Base-by-base conservation (phyloP, 2,888 invertebrate genomes). In the Apodemia hepburni region DNA sequence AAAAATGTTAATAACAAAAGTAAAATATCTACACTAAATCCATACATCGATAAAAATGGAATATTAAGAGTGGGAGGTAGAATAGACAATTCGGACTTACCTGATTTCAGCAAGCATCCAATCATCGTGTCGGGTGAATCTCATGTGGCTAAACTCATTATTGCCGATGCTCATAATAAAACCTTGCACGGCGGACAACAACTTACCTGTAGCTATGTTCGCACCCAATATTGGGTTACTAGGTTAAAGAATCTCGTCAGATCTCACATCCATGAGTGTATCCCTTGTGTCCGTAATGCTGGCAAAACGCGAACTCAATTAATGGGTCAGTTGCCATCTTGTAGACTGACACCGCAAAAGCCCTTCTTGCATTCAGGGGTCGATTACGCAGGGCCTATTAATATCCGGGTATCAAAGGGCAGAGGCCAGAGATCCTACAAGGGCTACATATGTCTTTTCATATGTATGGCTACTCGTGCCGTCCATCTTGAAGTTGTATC, bases 121-220 rank as follows among this genome's bases (percentile, higher is more conserved):
- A 59, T 67, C 35, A 60, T 67, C 11, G 15, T 66, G 17, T 58
- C 63, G 6, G 29, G 57, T 42, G 45, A 61, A 7, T 49, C 27
- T 17, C 61, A 58, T 59, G 59, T 64, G 17, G 45, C 64, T 17
- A 59, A 57, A 7, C 61, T 73, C 1, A 64, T 73, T 3, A 47
- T 72, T 1, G n/a, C 49, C 17, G 49, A 49, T 49, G 17, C 18
- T 17, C 49, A 49, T 9, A 9, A 49, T n/a, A 49, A 49, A 49
- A 49, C 18, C 9, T 49, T 49, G 8, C 17, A 49, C 9, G 49
- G 49, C 8, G 49, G 49, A 17, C 49, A 49, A 6, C 49, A 49
- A 49, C 49, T 33, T 8, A 33, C 8, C 33, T 49, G 17, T 18
- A 49, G 18, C 9, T 49, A 49, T 49, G 18, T 49, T 11, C 17